phyloP scores from a whole-genome alignment of 2,113 vertebrate species.

The Tenrec ecaudatus region DNA sequence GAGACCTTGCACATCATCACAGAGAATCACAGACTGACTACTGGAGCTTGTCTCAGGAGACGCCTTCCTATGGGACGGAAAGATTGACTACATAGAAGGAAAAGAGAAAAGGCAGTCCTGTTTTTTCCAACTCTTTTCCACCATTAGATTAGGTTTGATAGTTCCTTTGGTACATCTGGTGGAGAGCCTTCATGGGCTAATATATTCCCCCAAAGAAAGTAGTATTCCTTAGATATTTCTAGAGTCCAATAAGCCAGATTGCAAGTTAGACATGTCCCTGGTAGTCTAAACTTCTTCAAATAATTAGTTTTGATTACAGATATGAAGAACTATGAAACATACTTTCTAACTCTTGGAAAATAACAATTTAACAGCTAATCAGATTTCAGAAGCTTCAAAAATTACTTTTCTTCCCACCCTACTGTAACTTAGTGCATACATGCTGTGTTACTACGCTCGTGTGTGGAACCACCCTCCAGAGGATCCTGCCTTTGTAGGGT shows the following conservation, averaged over 20 bases:
- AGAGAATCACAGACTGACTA: not conserved
- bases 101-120: not conserved
- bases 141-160: not conserved
- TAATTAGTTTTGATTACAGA: not conserved
- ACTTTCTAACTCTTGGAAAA: not conserved
- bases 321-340: not conserved
- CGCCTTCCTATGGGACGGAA: not conserved
- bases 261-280: not conserved
- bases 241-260: not conserved
- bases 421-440: not conserved
- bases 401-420: not conserved
- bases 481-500: too few relatives aligned
- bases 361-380: not conserved
- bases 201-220: not conserved
- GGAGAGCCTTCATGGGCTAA: not conserved
- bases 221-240: not conserved
- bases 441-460: too few relatives aligned
- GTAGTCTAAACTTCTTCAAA: not conserved
- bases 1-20: not conserved
- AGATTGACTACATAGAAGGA: not conserved
- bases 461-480: too few relatives aligned
- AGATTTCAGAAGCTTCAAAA: slow-evolving; percentile 22
- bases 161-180: not conserved
- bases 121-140: not conserved
- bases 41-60: not conserved